Conservation (phyloP, 1,140 invertebrate genomes). For the Potamilus streckersoni region DNA sequence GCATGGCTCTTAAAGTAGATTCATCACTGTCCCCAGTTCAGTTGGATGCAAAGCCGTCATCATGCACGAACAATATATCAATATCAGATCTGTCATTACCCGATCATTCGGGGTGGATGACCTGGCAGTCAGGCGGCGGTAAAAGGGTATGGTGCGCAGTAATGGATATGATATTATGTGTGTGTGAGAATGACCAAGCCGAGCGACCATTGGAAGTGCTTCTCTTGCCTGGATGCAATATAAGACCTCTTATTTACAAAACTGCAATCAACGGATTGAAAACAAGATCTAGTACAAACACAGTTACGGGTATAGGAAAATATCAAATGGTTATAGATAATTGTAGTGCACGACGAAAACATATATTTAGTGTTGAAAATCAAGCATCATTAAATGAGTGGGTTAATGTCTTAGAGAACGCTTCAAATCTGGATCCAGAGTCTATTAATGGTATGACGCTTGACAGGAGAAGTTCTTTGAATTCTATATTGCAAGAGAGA, state of each 20-base stretch:
- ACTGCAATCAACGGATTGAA: conserved; percentile 36
- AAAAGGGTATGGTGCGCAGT: conserved; percentile 49
- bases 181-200: conserved; percentile 45
- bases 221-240: conserved; percentile 48
- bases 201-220: conserved; percentile 44
- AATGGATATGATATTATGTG: conserved; percentile 53
- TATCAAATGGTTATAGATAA: conserved; percentile 53
- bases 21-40: conserved; percentile 3
- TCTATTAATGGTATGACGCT: neutral
- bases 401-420: conserved; percentile 40
- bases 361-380: conserved; percentile 46
- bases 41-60: conserved; percentile 5
- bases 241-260: conserved; percentile 49
- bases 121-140: conserved; percentile 43
- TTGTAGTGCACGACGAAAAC: conserved; percentile 32
- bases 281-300: conserved; percentile 29
- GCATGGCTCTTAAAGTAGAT: conserved; percentile 26
- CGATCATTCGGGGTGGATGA: conserved; percentile 49
- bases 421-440: conserved; percentile 40
- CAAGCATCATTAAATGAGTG: conserved; percentile 44
- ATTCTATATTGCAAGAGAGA: neutral
- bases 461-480: too few species aligned
- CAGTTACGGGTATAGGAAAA: conserved; percentile 47
- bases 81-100: conserved; percentile 43
- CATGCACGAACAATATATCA: conserved; percentile 34